Percentiles rank a stretch among this genome's conserved stretches.
phyloP scores from a whole-genome alignment of 1,140 invertebrate genomes.

The Drosophila kohkoa region DNA sequence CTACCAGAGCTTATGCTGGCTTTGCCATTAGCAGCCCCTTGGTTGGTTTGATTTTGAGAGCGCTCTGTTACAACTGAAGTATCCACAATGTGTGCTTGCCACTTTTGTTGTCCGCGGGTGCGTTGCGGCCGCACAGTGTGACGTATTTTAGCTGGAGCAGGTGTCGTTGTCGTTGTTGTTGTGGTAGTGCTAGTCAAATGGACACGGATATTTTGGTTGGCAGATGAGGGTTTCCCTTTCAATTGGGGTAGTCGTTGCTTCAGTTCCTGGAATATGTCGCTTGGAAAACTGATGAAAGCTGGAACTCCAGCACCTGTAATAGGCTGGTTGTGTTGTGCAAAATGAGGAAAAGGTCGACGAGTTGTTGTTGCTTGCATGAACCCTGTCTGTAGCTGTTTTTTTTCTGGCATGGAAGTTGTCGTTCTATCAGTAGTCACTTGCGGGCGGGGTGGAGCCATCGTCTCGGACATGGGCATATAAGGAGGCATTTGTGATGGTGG shows the following conservation, averaged over 20 bases:
- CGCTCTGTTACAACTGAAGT: constrained; percentile 24
- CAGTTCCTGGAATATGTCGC: constrained; percentile 81
- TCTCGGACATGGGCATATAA: constrained; percentile 87
- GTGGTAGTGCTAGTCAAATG: constrained; percentile 57
- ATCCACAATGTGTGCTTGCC: constrained; percentile 42
- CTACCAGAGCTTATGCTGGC: constrained; percentile 23
- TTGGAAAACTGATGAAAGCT: constrained; percentile 80
- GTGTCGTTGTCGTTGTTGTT: constrained; percentile 70
- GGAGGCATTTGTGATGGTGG: constrained; percentile 86
- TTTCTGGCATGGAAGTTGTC: constrained; percentile 26
- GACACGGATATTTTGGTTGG: constrained; percentile 81
- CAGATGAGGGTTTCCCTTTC: constrained; percentile 55
- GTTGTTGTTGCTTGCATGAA: constrained; percentile 77
- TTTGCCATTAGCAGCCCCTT: constrained; percentile 20
- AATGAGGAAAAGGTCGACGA: constrained; percentile 64
- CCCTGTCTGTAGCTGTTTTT: constrained; percentile 54
- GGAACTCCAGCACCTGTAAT: constrained; percentile 61
- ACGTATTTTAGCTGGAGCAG: constrained; percentile 54
- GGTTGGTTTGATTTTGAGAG: constrained; percentile 43
- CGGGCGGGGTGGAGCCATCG: constrained; percentile 78
- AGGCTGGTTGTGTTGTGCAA: constrained; percentile 51
- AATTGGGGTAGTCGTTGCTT: constrained; percentile 66
- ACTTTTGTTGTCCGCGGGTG: constrained; percentile 74
- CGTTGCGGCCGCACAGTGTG: constrained; percentile 66
- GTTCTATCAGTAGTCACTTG: constrained; percentile 53